Conservation (phyloP, 2,797 vertebrate species). For the Bryconaethiops microstoma region DNA sequence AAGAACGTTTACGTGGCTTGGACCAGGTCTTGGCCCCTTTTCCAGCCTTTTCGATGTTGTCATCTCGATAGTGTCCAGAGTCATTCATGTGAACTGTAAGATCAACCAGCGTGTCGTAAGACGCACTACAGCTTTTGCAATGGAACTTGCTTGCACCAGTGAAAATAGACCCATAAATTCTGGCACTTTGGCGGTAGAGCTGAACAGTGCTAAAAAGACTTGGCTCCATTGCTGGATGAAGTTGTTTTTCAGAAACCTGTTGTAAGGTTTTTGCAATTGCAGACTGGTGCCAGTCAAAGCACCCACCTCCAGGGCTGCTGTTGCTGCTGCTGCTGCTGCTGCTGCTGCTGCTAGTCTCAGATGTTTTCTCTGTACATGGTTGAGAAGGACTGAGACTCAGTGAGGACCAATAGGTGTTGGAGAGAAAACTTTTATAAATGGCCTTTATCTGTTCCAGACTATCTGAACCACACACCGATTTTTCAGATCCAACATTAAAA, state of each 20-base stretch:
- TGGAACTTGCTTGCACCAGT: conserved; percentile 98
- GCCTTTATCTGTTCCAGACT: conserved; percentile 99
- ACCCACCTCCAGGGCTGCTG: conserved; percentile 90
- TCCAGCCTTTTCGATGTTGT: conserved; percentile 93
- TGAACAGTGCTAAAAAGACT: conserved; percentile 97
- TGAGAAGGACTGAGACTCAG: conserved; percentile 86
- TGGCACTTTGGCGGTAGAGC: conserved; percentile 95
- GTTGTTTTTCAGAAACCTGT: conserved; percentile 85
- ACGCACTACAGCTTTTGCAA: conserved; percentile 97
- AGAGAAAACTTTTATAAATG: conserved; percentile 96
- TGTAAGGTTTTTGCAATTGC: conserved; percentile 93
- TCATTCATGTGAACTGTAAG: conserved; percentile 99
- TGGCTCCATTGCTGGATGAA: conserved; percentile 80
- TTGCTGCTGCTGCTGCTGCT: conserved; percentile 91
- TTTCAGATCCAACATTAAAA: conserved; percentile 72
- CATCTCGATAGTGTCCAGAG: conserved; percentile 96
- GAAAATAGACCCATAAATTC: conserved; percentile 97
- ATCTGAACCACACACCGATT: conserved; percentile 82
- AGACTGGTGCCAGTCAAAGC: conserved; percentile 98
- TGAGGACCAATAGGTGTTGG: conserved; percentile 94
- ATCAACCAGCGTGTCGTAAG: conserved; percentile 96
- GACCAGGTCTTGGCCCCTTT: conserved; percentile 94
- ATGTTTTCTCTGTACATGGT: conserved; percentile 81
- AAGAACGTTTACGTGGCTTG: conserved; percentile 95
- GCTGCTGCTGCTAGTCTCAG: conserved; percentile 81